phyloP scores from a whole-genome alignment of 2,888 invertebrate species.

The Tinea semifulvella region DNA sequence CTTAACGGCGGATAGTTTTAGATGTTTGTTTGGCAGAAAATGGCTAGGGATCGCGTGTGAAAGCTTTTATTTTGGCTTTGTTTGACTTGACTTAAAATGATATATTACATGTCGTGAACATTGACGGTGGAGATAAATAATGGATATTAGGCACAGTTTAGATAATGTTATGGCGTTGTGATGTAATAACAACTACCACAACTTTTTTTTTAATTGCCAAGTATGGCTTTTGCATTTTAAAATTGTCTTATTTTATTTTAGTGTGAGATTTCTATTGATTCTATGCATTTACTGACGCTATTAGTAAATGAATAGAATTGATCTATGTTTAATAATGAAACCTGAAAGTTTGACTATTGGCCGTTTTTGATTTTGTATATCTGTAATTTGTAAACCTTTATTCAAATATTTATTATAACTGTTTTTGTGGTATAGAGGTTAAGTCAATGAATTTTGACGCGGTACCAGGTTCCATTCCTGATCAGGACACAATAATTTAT shows the following conservation, averaged over 20 bases:
- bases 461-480: too few relatives aligned
- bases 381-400: too few relatives aligned
- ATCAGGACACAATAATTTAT: too few relatives aligned
- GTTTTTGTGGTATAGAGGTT: too few relatives aligned
- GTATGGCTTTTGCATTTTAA: not conserved
- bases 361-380: too few relatives aligned
- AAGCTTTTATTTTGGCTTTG: constrained; percentile 58
- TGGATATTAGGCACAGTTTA: constrained; percentile 27
- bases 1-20: constrained; percentile 59
- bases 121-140: constrained; percentile 53
- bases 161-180: constrained; percentile 1
- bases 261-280: too few relatives aligned
- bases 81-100: constrained; percentile 62
- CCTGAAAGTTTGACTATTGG: too few relatives aligned
- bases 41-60: constrained; percentile 59
- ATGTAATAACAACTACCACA: not conserved
- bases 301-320: too few relatives aligned
- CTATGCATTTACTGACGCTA: too few relatives aligned
- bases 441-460: too few relatives aligned
- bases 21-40: constrained; percentile 55
- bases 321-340: too few relatives aligned
- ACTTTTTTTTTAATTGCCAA: not conserved
- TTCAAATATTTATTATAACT: too few relatives aligned
- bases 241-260: not conserved
- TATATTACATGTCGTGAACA: constrained; percentile 59